These are phyloP conservation scores for Iphiclides podalirius DNA, from an alignment of 2,888 invertebrate species.

Conservation along the genomic window DNA sequence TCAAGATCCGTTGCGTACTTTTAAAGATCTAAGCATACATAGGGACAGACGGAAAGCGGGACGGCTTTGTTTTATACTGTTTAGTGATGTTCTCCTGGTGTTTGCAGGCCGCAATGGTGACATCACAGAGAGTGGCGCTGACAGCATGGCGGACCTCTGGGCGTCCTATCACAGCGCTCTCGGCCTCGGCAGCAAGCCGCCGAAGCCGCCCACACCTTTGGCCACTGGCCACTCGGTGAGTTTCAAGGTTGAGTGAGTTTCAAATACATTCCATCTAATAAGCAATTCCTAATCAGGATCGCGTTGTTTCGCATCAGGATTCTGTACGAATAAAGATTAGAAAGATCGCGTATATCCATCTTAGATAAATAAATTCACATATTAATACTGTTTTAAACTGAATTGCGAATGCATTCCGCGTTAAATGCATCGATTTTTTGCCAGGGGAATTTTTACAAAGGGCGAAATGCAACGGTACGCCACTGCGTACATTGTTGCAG, in stretches of 20 bases:
- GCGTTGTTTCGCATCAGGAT: too few relatives aligned
- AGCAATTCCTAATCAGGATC: too few relatives aligned
- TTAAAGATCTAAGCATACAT: too few relatives aligned
- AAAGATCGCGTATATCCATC: too few relatives aligned
- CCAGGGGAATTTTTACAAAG: too few relatives aligned
- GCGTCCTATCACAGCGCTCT: slow-evolving; percentile 90
- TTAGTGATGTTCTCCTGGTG: slow-evolving; percentile 37
- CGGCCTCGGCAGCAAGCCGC: slow-evolving; percentile 81
- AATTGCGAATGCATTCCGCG: too few relatives aligned
- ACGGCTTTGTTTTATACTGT: slow-evolving; percentile 25
- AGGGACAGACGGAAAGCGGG: too few relatives aligned
- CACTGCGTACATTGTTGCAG: neutral
- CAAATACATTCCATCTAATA: slow-evolving; percentile 34
- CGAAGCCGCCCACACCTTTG: slow-evolving; percentile 73
- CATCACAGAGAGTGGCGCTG: slow-evolving; percentile 81
- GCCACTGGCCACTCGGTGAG: slow-evolving; percentile 85
- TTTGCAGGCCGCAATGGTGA: slow-evolving; percentile 81
- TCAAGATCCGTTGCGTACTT: too few relatives aligned
- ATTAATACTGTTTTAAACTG: too few relatives aligned
- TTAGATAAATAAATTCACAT: too few relatives aligned
- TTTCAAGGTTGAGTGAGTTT: slow-evolving; percentile 79
- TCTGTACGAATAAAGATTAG: too few relatives aligned
- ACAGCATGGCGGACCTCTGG: slow-evolving; percentile 92
- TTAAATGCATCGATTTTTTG: too few relatives aligned
- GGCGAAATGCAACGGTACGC: neutral